Evolutionary conservation across 2,113 vertebrate species (phyloP), one percentile per base, ranked within the genome.

Genomic region (Chloropsis hardwickii): DNA sequence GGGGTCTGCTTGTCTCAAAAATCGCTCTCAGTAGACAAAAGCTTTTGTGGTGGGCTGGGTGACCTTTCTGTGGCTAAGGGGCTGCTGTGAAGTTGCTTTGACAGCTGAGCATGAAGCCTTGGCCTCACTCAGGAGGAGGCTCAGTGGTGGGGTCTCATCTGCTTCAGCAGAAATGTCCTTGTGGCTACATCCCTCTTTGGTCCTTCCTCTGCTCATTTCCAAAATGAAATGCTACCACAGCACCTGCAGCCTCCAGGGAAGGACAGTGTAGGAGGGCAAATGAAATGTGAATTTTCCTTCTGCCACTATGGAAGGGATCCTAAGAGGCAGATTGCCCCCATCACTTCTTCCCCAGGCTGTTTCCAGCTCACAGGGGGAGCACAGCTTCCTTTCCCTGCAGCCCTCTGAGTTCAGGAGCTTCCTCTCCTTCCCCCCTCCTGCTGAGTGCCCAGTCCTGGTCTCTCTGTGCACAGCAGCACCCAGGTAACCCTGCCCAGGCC

Each of bases 71-170:
- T 44, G 35, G 9, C 27, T 12, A 3, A 79, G 44, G 6, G 58
- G 51, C 29, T 58, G n/a, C 65, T 51, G 23, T 66, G 74, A 65
- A 56, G 67, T 37, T 70, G 45, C 69, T 70, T 64, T 57, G 70
- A 48, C 10, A 35, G 20, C 56, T 12, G 35, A 42, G 15, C 0
- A 0, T 9, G 28, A 53, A 81, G n/a, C 20, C 23, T 48, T 81
- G 73, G 37, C 14, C 33, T 82, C 1, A 1, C 20, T n/a, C 0
- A 0, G 10, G 50, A 54, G 18, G 14, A n/a, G 9, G 57, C 17
- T 53, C 37, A 23, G 15, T 20, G 11, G 22, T 50, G 45, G 17
- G 5, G 6, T 66, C 77, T 48, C 48, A 39, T 60, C 51, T 83
- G n/a, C 64, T 78, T 61, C 77, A 66, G 39, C 54, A 95, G 53